Conservation (phyloP, 35 echinoderm and acorn worm genomes). For the Ptychodera flava region DNA sequence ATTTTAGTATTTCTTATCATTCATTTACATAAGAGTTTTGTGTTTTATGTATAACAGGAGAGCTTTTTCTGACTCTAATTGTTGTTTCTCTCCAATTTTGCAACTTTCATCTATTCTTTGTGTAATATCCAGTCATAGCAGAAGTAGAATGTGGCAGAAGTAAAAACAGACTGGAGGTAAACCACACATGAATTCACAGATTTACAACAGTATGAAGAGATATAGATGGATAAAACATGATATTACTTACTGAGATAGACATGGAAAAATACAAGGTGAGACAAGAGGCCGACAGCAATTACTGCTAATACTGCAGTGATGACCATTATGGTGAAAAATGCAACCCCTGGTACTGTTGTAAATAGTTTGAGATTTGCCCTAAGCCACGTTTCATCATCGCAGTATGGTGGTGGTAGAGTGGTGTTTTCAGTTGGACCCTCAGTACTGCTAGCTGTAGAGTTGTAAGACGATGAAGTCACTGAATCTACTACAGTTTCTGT, state of each 20-base stretch:
- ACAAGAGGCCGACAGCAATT: conserved; percentile 45
- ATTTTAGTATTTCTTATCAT: too few species aligned
- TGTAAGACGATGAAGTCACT: neutral
- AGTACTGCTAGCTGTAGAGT: neutral
- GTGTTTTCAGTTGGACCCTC: neutral
- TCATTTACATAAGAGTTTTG: too few species aligned
- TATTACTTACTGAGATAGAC: conserved; percentile 93
- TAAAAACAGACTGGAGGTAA: too few species aligned
- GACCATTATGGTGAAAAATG: conserved; percentile 49
- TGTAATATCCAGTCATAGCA: too few species aligned
- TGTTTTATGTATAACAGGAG: too few species aligned
- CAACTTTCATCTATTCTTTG: too few species aligned
- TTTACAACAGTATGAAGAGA: too few species aligned
- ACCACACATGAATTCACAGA: too few species aligned
- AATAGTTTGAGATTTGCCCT: conserved; percentile 47
- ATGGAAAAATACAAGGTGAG: conserved; percentile 85
- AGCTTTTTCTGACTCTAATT: too few species aligned
- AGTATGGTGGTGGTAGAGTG: conserved; percentile 32
- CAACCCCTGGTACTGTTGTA: conserved; percentile 46
- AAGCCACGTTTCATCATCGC: neutral
- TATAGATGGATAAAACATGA: too few species aligned
- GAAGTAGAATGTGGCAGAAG: too few species aligned
- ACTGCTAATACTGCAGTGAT: conserved; percentile 37
- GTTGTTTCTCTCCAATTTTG: too few species aligned
- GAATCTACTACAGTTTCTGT: neutral